Evolutionary conservation across 2,797 vertebrate genomes (phyloP).

Genomic region (Etheostoma nigrum): DNA sequence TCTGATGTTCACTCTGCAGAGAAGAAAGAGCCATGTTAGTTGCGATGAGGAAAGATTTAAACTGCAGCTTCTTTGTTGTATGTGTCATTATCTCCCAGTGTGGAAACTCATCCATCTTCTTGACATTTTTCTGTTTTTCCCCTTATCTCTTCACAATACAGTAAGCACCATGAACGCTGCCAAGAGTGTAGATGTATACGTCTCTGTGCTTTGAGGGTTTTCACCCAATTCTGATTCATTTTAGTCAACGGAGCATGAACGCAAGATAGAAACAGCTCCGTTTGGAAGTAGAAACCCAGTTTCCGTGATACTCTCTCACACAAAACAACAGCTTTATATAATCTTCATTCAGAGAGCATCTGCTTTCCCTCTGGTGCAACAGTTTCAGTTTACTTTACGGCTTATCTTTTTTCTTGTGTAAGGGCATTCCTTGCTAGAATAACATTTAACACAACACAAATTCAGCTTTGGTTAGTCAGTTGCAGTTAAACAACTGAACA

Average conservation of each 20-base stretch:
- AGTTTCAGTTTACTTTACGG: constrained; percentile 27
- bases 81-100: neutral
- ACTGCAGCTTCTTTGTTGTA: neutral
- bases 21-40: neutral
- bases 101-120: neutral
- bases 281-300: neutral
- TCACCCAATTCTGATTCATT: neutral
- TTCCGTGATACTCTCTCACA: neutral
- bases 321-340: neutral
- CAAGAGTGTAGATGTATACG: neutral
- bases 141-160: neutral
- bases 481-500: no score
- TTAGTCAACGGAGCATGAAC: neutral
- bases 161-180: neutral
- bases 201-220: neutral
- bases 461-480: neutral
- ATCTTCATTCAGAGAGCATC: constrained; percentile 31
- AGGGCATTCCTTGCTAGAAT: neutral
- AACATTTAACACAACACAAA: constrained; percentile 9
- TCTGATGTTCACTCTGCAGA: constrained; percentile 86
- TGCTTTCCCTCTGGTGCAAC: constrained; percentile 35
- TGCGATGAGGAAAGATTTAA: neutral
- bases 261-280: neutral
- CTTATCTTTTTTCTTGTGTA: constrained; percentile 27
- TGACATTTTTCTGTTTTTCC: neutral